Evolutionary conservation across 2,888 invertebrate species (phyloP).

Genomic region (Oegoconia quadripuncta): DNA sequence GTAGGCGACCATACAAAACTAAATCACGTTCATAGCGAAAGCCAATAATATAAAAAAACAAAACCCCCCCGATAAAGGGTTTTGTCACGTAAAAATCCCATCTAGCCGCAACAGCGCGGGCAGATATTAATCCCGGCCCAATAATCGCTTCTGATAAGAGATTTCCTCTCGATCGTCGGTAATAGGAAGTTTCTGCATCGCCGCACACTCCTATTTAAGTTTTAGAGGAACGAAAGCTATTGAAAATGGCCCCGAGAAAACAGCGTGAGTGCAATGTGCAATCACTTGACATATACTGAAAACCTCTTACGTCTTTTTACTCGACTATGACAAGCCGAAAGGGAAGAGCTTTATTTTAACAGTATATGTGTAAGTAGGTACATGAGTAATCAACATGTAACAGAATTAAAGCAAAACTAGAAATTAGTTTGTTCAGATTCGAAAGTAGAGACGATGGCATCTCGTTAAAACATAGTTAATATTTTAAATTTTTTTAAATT

Average conservation of each 20-base stretch:
- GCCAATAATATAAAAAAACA: conserved; percentile 20
- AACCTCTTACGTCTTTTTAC: no score
- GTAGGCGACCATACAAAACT: conserved; percentile 15
- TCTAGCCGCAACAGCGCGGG: conserved; percentile 43
- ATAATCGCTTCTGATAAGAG: conserved; percentile 66
- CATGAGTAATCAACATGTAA: no score
- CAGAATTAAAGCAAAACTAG: no score
- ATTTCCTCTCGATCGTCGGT: conserved; percentile 67
- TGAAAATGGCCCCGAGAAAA: conserved; percentile 5
- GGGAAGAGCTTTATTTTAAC: no score
- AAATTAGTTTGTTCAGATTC: no score
- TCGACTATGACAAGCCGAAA: no score
- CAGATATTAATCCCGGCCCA: conserved; percentile 65
- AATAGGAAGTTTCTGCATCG: conserved; percentile 73
- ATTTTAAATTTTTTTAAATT: no score
- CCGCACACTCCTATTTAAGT: conserved; percentile 58
- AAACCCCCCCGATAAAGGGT: conserved; percentile 37
- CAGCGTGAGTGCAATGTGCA: conserved; percentile 10
- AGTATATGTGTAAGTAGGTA: no score
- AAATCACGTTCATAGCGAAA: neutral
- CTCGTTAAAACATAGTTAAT: no score
- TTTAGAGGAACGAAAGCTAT: conserved; percentile 39
- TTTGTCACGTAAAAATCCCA: conserved; percentile 50
- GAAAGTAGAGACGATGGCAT: no score
- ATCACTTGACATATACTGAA: neutral